These are phyloP conservation scores for Drosophila paramelanica DNA, from an alignment of 2,888 invertebrate genomes.

Conservation along the genomic window DNA sequence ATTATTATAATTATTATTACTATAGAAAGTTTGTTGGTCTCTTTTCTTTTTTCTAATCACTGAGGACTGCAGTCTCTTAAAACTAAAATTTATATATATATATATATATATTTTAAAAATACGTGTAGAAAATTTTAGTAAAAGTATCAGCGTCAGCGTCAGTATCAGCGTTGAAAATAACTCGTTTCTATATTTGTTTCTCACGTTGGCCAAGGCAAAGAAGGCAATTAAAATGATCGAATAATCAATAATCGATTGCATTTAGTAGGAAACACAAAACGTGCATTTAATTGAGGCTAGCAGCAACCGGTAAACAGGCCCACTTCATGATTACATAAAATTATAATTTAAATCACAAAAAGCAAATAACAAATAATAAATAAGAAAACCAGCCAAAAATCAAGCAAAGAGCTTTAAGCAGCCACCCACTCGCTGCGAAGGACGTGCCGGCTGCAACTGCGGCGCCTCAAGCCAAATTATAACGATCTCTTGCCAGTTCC, in stretches of 20 bases:
- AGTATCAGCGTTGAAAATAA: neutral
- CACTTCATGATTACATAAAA: conserved; percentile 76
- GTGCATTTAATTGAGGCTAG: conserved; percentile 77
- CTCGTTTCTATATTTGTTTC: conserved; percentile 46
- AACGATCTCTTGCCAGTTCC: conserved; percentile 64
- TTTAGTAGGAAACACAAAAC: conserved; percentile 68
- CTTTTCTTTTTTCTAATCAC: too few relatives aligned
- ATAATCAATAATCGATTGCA: conserved; percentile 76
- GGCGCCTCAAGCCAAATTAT: conserved; percentile 73
- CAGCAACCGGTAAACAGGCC: conserved; percentile 41
- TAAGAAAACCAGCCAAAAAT: conserved; percentile 59
- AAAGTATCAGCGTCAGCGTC: neutral
- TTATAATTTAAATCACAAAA: conserved; percentile 78
- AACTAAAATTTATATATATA: too few relatives aligned
- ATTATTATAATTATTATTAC: too few relatives aligned
- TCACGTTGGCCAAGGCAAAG: conserved; percentile 75
- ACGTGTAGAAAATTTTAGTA: neutral
- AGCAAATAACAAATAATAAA: conserved; percentile 58
- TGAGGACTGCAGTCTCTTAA: too few relatives aligned
- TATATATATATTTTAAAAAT: neutral
- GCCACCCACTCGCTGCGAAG: conserved; percentile 75
- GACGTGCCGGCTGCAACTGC: conserved; percentile 75
- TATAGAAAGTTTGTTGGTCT: too few relatives aligned
- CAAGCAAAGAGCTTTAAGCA: conserved; percentile 43
- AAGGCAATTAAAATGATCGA: conserved; percentile 72